Evolutionary conservation across 2,113 vertebrate species (phyloP), one percentile per base, ranked within the genome.

Genomic region (Pithys albifrons): DNA sequence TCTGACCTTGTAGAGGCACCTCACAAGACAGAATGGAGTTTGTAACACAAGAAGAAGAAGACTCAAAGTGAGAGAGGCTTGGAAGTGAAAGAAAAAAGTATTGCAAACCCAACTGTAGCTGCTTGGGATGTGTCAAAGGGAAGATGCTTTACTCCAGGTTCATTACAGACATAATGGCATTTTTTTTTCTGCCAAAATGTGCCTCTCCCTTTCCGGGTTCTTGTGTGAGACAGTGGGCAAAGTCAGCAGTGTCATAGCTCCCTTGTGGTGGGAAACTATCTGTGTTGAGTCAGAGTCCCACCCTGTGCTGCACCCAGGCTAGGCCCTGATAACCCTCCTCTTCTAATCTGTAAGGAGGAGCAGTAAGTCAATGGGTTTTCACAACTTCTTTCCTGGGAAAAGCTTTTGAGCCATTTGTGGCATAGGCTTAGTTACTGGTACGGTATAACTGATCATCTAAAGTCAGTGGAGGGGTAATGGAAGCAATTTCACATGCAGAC

Each of bases 211-310:
- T 31, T 39, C 27, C 0, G 1, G 18, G 82, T n/a, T 61, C 75
- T 58, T 27, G 14, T 12, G 19, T 62, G 54, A 88, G 39, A 59
- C 70, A 61, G 13, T 0, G 0, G 39, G 31, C 33, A 78, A 76
- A 73, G 65, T 85, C 70, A 64, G 4, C 19, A 3, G 52, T 6
- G 1, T 76, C 75, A 88, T 3, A 58, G 28, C 25, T 89, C 12
- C 24, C 29, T 9, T 0, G 1, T 2, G 12, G 5, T 14, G 37
- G 29, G 16, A 31, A 72, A 10, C 33, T 43, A 13, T 3, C 8
- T 39, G 57, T 54, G 14, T 31, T 72, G 62, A 0, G 0, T 58
- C 67, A 72, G 64, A 29, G 29, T 83, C 51, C 59, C 14, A 3
- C 62, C 81, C 59, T 24, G 43, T 1, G 19, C 85, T 64, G 49